phyloP scores from a whole-genome alignment of 1,140 invertebrate species.

The Neelides sp. region DNA sequence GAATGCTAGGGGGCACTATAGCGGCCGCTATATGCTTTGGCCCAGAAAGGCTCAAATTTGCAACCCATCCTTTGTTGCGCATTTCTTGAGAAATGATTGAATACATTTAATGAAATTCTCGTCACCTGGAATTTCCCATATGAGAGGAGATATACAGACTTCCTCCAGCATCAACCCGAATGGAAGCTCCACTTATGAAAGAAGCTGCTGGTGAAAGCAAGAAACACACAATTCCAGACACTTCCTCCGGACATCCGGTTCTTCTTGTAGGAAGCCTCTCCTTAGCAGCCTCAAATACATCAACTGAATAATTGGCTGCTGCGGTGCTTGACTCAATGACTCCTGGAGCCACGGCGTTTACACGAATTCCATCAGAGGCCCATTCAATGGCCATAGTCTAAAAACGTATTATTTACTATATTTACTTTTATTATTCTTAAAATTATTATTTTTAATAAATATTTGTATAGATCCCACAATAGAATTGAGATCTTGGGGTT shows the following conservation, averaged over 20 bases:
- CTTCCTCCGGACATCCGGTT: conserved; percentile 39
- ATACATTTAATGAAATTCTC: conserved; percentile 14
- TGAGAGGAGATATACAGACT: conserved; percentile 23
- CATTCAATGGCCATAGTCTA: conserved; percentile 41
- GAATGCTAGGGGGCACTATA: not conserved
- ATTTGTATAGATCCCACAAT: no score
- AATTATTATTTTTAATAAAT: no score
- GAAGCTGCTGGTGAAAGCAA: conserved; percentile 41
- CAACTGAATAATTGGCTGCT: conserved; percentile 37
- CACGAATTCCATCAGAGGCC: conserved; percentile 39
- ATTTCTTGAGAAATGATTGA: not conserved
- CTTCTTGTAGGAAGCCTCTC: conserved; percentile 35
- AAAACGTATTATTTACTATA: no score
- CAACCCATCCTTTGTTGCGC: not conserved
- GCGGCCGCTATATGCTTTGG: not conserved
- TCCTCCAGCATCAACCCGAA: conserved; percentile 39
- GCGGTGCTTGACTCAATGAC: conserved; percentile 39
- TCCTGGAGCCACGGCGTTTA: conserved; percentile 39
- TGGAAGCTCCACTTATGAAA: conserved; percentile 39
- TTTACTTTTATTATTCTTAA: no score
- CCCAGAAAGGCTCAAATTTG: not conserved
- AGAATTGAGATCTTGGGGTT: no score
- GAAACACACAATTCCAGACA: conserved; percentile 40
- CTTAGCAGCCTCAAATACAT: conserved; percentile 34
- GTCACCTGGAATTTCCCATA: conserved; percentile 20